Evolutionary conservation across 1,140 invertebrate genomes (phyloP).

Genomic region (Araneus ventricosus): DNA sequence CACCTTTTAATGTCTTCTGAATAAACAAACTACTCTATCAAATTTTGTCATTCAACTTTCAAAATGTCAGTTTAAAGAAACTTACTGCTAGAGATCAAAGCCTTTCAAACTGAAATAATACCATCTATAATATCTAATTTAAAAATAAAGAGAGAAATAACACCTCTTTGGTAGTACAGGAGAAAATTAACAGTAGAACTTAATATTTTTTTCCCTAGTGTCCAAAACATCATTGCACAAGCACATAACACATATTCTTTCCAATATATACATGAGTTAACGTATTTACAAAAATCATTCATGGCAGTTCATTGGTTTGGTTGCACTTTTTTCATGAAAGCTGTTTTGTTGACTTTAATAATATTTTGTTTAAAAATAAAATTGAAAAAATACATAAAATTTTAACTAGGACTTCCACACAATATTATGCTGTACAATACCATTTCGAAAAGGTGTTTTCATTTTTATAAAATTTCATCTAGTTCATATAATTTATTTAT

Average conservation of each 20-base stretch:
- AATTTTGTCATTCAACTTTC: neutral
- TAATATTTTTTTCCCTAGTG: neutral
- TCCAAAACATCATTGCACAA: slow-evolving; percentile 20
- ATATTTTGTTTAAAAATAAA: neutral
- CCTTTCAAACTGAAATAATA: neutral
- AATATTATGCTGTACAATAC: slow-evolving; percentile 34
- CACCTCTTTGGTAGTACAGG: neutral
- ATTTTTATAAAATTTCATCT: neutral
- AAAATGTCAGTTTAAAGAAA: neutral
- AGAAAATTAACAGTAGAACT: neutral
- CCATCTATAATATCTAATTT: neutral
- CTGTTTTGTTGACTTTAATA: slow-evolving; percentile 40
- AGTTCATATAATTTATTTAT: slow-evolving; percentile 81
- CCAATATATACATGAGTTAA: slow-evolving; percentile 31
- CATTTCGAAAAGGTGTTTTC: slow-evolving; percentile 36
- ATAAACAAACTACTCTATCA: neutral
- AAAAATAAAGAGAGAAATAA: neutral
- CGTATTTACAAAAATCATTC: slow-evolving; percentile 43
- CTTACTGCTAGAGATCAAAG: neutral
- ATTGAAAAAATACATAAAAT: neutral
- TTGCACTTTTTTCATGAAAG: slow-evolving; percentile 12
- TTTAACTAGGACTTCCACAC: slow-evolving; percentile 44
- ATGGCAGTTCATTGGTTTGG: slow-evolving; percentile 45
- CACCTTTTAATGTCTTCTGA: neutral
- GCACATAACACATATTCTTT: slow-evolving; percentile 11